phyloP scores from a whole-genome alignment of 2,888 invertebrate species.

The Ennomos erosarius region DNA sequence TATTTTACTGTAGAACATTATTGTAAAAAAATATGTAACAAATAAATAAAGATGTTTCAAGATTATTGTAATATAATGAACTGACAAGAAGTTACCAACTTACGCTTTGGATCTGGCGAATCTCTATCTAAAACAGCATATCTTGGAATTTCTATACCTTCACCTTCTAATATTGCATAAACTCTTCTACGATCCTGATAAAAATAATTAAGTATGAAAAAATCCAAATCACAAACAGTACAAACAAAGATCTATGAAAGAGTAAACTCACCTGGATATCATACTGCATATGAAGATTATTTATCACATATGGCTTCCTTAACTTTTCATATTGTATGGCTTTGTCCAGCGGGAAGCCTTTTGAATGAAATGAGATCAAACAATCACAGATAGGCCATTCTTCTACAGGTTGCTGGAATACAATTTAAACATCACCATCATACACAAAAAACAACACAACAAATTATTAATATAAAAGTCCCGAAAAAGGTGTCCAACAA shows the following conservation, averaged over 20 bases:
- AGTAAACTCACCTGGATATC: constrained; percentile 91
- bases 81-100: constrained; percentile 56
- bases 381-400: constrained; percentile 99
- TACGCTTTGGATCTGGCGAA: constrained; percentile 95
- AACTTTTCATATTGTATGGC: constrained; percentile 98
- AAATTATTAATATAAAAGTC: constrained; percentile 7
- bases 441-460: constrained; percentile 6
- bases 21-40: neutral
- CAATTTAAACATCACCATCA: constrained; percentile 7
- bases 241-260: neutral
- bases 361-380: constrained; percentile 98
- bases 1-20: neutral
- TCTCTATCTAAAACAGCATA: constrained; percentile 99
- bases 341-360: constrained; percentile 99
- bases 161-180: constrained; percentile 96
- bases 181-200: constrained; percentile 95
- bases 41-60: neutral
- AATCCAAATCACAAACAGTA: constrained; percentile 4
- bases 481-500: constrained; percentile 28
- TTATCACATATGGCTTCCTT: constrained; percentile 98
- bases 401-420: constrained; percentile 94
- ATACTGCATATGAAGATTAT: constrained; percentile 99
- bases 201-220: constrained; percentile 1
- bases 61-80: too few species aligned
- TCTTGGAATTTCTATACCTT: constrained; percentile 98